A percentile compares a stretch with the other conserved stretches of the same genome.
Conservation (phyloP, 2,113 vertebrate genomes). For the Psittacula cyanocephala region DNA sequence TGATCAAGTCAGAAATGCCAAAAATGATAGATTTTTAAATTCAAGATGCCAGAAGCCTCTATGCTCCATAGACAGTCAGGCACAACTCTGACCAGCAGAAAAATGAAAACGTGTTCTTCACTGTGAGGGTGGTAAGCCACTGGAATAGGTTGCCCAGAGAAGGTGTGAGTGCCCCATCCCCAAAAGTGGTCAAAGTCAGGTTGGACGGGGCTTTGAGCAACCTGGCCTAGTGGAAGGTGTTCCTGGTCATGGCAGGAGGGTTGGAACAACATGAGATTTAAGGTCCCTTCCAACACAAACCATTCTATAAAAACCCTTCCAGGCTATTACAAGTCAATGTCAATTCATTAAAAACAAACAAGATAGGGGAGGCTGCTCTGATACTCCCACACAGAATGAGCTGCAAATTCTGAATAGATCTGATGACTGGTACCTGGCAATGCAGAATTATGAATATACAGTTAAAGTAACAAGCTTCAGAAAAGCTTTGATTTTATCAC, state of each 20-base stretch:
- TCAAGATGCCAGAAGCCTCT: neutral
- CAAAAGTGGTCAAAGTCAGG: neutral
- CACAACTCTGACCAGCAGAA: neutral
- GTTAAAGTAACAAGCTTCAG: neutral
- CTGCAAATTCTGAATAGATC: neutral
- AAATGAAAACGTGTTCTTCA: neutral
- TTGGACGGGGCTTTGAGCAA: neutral
- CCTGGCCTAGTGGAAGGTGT: neutral
- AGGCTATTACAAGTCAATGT: neutral
- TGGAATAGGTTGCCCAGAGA: neutral
- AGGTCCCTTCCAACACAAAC: neutral
- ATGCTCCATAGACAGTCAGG: neutral
- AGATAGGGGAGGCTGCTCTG: neutral
- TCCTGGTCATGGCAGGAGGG: neutral
- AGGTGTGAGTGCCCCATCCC: neutral
- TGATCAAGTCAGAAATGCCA: neutral
- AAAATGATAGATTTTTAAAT: neutral
- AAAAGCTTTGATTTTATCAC: neutral
- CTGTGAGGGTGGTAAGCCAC: neutral
- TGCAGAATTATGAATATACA: neutral
- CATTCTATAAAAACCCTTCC: neutral
- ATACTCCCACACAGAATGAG: neutral
- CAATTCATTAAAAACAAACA: neutral
- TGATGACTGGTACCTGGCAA: neutral
- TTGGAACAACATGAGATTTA: neutral